A percentile compares a stretch with the other conserved stretches of the same genome.
phyloP scores from a whole-genome alignment of 2,113 vertebrate genomes.

The Agapornis roseicollis region DNA sequence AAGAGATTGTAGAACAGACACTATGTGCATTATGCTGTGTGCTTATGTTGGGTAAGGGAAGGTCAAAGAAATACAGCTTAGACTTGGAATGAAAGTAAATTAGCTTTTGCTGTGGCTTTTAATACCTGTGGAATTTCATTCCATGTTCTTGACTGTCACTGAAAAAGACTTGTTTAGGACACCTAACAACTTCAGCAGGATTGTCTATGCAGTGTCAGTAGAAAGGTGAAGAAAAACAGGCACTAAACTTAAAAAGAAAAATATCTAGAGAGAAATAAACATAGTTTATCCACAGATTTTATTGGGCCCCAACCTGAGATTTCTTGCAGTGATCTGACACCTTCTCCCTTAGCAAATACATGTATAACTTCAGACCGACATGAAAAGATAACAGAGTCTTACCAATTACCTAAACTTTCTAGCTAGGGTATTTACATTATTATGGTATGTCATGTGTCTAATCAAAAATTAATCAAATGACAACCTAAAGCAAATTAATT shows the following conservation, averaged over 20 bases:
- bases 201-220: background rate
- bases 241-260: background rate
- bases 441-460: background rate
- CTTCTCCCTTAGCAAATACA: background rate
- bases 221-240: background rate
- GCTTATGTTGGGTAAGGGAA: background rate
- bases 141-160: background rate
- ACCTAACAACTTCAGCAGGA: background rate
- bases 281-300: background rate
- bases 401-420: background rate
- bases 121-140: background rate
- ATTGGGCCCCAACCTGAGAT: background rate
- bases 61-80: background rate
- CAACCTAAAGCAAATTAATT: background rate
- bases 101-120: background rate
- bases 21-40: background rate
- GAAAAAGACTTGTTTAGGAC: background rate
- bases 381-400: background rate
- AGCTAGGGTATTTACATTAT: background rate
- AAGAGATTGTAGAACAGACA: background rate
- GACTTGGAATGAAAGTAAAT: background rate
- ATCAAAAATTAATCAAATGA: background rate
- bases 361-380: background rate
- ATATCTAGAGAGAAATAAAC: background rate
- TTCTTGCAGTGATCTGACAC: background rate